Conservation (phyloP, 2,113 vertebrate genomes). For the Zingel zingel region DNA sequence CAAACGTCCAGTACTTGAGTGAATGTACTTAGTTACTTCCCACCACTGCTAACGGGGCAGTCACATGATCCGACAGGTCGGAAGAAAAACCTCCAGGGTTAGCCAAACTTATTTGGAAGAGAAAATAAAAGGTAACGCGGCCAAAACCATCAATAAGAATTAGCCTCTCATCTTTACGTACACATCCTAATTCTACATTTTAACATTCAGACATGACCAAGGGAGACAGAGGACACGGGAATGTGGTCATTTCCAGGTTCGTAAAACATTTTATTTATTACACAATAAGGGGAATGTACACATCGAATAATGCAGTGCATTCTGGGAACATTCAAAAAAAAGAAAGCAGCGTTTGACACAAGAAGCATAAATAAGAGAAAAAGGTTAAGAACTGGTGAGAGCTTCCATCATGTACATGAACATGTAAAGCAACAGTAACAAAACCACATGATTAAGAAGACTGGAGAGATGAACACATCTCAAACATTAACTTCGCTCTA, state of each 20-base stretch:
- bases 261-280: conserved; percentile 76
- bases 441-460: not conserved
- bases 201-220: not conserved
- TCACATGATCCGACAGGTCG: too few relatives aligned
- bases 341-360: conserved; percentile 45
- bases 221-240: not conserved
- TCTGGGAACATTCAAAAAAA: conserved; percentile 37
- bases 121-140: too few relatives aligned
- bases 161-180: too few relatives aligned
- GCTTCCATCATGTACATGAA: not conserved
- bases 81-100: too few relatives aligned
- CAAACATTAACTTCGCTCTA: not conserved
- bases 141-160: too few relatives aligned
- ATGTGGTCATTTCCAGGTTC: not conserved
- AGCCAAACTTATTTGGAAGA: too few relatives aligned
- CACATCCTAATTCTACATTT: not conserved
- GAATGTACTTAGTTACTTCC: too few relatives aligned
- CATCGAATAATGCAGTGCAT: conserved; percentile 43
- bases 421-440: not conserved
- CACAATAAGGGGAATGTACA: conserved; percentile 53
- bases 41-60: too few relatives aligned
- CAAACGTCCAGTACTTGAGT: too few relatives aligned
- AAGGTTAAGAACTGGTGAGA: not conserved
- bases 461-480: not conserved
- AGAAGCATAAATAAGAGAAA: conserved; percentile 29